Conservation (phyloP, 2,888 invertebrate genomes). For the Xestia rhomboidea region DNA sequence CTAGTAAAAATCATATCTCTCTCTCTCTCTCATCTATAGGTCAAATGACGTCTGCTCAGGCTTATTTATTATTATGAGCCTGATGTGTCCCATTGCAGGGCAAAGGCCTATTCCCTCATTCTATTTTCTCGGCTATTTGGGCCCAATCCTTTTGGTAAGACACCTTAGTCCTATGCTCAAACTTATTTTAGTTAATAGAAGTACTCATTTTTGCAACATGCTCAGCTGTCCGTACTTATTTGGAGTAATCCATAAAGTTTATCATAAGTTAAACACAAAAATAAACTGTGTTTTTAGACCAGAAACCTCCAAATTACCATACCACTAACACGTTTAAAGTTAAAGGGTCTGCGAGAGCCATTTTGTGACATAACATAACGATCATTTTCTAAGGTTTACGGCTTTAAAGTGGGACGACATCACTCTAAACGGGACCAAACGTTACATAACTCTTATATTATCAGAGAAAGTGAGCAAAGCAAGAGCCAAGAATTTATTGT, state of each 20-base stretch:
- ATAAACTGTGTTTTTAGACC: constrained; percentile 1
- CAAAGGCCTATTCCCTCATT: background rate
- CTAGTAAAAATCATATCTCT: background rate
- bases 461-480: constrained; percentile 61
- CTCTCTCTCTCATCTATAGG: background rate
- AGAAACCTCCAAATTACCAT: constrained; percentile 19
- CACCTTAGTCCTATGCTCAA: background rate
- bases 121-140: background rate
- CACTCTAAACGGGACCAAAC: constrained; percentile 56
- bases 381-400: constrained; percentile 56
- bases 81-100: background rate
- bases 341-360: constrained; percentile 26
- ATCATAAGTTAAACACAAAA: background rate
- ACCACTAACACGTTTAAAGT: constrained; percentile 27
- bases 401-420: constrained; percentile 57
- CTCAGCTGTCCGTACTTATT: background rate
- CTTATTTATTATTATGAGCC: background rate
- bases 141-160: background rate
- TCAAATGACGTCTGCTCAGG: background rate
- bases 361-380: constrained; percentile 48
- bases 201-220: background rate
- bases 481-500: constrained; percentile 60
- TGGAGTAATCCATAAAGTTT: too few relatives aligned
- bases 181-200: background rate
- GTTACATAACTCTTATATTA: constrained; percentile 61